These are phyloP conservation scores for Drosophila rhopaloa DNA, from an alignment of 1,140 invertebrate species.

Conservation along the genomic window DNA sequence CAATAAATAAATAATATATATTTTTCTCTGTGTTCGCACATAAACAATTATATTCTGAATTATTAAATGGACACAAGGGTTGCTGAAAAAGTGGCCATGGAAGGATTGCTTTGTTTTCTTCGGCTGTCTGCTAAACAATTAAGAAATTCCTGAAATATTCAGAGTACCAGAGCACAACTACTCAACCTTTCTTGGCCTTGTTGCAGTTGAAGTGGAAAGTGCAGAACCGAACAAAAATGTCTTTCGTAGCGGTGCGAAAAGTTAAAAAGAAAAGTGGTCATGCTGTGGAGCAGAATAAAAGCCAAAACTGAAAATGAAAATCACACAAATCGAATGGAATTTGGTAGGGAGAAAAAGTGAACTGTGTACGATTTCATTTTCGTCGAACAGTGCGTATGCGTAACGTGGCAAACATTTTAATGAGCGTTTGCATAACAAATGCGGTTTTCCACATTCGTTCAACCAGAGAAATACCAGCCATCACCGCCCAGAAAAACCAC, in stretches of 20 bases:
- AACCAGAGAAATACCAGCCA: slow-evolving; percentile 18
- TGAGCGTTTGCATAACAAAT: slow-evolving; percentile 79
- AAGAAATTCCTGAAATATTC: slow-evolving; percentile 75
- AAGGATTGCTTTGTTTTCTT: slow-evolving; percentile 34
- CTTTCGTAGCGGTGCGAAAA: slow-evolving; percentile 17
- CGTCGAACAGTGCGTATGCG: slow-evolving; percentile 67
- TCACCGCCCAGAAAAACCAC: slow-evolving; percentile 19
- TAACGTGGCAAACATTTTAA: slow-evolving; percentile 76
- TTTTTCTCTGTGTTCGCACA: neutral
- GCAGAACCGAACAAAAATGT: slow-evolving; percentile 14
- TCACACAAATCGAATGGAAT: slow-evolving; percentile 18
- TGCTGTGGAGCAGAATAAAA: slow-evolving; percentile 6
- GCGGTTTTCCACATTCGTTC: slow-evolving; percentile 54
- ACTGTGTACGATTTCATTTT: slow-evolving; percentile 41
- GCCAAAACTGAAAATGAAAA: slow-evolving; percentile 17
- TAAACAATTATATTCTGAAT: slow-evolving; percentile 55
- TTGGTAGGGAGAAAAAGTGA: neutral
- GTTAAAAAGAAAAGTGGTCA: slow-evolving; percentile 18
- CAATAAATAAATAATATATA: neutral
- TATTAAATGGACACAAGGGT: slow-evolving; percentile 68
- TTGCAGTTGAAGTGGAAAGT: slow-evolving; percentile 15
- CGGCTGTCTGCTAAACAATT: slow-evolving; percentile 52
- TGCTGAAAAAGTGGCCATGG: slow-evolving; percentile 1
- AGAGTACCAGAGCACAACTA: slow-evolving; percentile 43
- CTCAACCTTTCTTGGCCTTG: slow-evolving; percentile 37